Evolutionary conservation across 2,888 invertebrate genomes (phyloP), one percentile per base, ranked within the genome.

Genomic region (Matsumyia berberina): DNA sequence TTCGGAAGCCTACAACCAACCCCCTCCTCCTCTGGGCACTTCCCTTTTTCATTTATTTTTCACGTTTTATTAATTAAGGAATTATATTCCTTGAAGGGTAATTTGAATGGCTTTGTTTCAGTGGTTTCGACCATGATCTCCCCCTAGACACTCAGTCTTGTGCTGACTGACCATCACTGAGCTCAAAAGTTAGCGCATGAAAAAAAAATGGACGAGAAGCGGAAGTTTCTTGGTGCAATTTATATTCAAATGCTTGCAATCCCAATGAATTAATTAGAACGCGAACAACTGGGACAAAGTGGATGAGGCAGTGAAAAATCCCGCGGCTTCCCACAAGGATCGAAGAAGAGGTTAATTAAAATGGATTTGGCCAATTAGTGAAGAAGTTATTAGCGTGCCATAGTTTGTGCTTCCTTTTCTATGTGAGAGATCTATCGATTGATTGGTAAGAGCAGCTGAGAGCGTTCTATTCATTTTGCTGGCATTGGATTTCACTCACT

Each of bases 61-160:
- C 2, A 12, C 15, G 35, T 66, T 69, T 53, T 8, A 29, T 67
- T 67, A 67, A 67, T 67, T 67, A 67, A 67, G 31, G 42, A 67
- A 67, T 53, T 46, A 42, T 53, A 53, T 53, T 42, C 42, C 42
- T 67, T 15, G 37, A 66, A 51, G 51, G 37, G 39, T 66, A 51
- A 51, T 51, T 66, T 67, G 53, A 53, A 67, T 29, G 6, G 39
- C 53, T 53, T 67, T 67, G 29, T 53, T 67, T 31, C 37, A 19
- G 8, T 29, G 66, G 37, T 24, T 24, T 24, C 37, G 37, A 55
- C 67, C 17, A 33, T 55, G 55, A 55, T 49, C 64, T 19, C 17
- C 1, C 3, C 46, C n/a, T 11, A 24, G 29, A 39, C 29, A 53
- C 12, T 9, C 29, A 17, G 19, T 39, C 37, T 6, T 37, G 35